Evolutionary conservation across 2,888 invertebrate species (phyloP), one percentile per base, ranked within the genome.

Genomic region (Papilio demoleus): DNA sequence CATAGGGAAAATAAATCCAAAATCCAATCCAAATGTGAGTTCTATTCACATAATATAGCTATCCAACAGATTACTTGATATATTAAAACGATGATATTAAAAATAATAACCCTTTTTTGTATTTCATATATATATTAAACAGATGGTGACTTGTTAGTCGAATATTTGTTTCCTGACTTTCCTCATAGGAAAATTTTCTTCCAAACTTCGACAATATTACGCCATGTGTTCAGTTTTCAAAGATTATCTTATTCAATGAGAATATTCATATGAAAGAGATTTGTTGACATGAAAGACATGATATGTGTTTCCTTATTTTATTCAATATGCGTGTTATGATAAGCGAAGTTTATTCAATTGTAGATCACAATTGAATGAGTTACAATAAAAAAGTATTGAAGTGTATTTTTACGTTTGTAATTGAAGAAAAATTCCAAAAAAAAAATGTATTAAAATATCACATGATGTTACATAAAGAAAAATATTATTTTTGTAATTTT

Each of bases 51-150:
- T 8, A 2, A 47, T 22, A 4, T 8, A n/a, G n/a, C n/a, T n/a
- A n/a, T n/a, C n/a, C n/a, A n/a, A n/a, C n/a, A n/a, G n/a, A n/a
- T n/a, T n/a, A n/a, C n/a, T n/a, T n/a, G n/a, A n/a, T n/a, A n/a
- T n/a, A n/a, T n/a, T n/a, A n/a, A n/a, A n/a, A n/a, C n/a, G n/a
- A n/a, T n/a, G n/a, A n/a, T n/a, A n/a, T n/a, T n/a, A n/a, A n/a
- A n/a, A n/a, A n/a, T n/a, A n/a, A 53, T 27, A 53, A 31, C 6
- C 3, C n/a, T 27, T 53, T 53, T 53, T 22, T 31, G 27, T 31
- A 53, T 31, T 31, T 31, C 17, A 53, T 56, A 14, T 56, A 53
- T 6, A 31, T 56, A 56, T 56, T 9, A n/a, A 31, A 56, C 53
- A 56, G 9, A 17, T 56, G 53, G 2, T 17, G 53, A 31, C 53